A percentile compares a stretch with the other conserved stretches of the same genome.
phyloP scores from a whole-genome alignment of 2,797 vertebrate species.

The Lagorchestes hirsutus region DNA sequence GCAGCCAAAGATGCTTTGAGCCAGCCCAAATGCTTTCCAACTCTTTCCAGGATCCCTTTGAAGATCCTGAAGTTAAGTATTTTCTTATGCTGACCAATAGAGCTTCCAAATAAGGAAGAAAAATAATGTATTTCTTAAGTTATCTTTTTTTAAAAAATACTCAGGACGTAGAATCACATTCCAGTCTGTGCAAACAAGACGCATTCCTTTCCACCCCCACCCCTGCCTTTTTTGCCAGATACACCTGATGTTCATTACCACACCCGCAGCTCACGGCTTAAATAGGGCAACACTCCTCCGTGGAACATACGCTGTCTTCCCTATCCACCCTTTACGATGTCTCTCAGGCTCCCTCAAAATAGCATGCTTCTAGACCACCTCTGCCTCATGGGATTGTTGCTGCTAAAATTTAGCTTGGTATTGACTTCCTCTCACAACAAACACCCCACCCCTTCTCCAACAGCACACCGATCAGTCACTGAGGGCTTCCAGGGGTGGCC shows the following conservation, averaged over 20 bases:
- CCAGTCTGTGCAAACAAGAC: conserved; percentile 70
- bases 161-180: conserved; percentile 77
- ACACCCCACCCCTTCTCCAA: conserved; percentile 65
- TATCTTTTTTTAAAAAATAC: conserved; percentile 72
- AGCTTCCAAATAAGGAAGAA: conserved; percentile 77
- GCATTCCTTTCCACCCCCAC: conserved; percentile 61
- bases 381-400: conserved; percentile 50
- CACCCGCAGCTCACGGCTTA: conserved; percentile 64
- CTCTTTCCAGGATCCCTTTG: conserved; percentile 78
- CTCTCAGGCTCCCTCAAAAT: conserved; percentile 73
- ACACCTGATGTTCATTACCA: conserved; percentile 81
- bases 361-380: conserved; percentile 46
- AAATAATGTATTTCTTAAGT: conserved; percentile 71
- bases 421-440: conserved; percentile 67
- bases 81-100: conserved; percentile 79
- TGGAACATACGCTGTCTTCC: conserved; percentile 72
- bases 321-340: conserved; percentile 63
- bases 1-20: conserved; percentile 78
- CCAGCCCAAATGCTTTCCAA: conserved; percentile 82
- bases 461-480: conserved; percentile 51
- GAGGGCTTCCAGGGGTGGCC: conserved; percentile 62
- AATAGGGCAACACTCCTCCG: conserved; percentile 64
- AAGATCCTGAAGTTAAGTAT: conserved; percentile 80
- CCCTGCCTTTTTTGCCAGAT: conserved; percentile 58
- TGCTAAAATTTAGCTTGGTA: conserved; percentile 50